Conservation (phyloP, 2,113 vertebrate genomes). For the Microtus pennsylvanicus region DNA sequence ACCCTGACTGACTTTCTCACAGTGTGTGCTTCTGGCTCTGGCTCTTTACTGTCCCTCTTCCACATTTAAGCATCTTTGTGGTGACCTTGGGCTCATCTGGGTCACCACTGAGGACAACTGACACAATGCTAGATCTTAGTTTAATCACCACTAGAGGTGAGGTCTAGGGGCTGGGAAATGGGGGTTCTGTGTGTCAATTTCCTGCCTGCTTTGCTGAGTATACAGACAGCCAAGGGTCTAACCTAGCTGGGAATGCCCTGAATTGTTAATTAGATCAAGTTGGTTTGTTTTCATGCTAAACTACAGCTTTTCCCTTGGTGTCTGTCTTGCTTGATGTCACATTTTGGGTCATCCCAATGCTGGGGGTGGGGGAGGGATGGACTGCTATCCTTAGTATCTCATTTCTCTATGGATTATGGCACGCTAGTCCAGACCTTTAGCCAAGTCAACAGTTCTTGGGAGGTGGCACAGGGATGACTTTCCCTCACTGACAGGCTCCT, state of each 20-base stretch:
- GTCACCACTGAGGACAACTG: background rate
- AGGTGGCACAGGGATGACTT: accelerated
- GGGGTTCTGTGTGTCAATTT: background rate
- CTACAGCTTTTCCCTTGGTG: background rate
- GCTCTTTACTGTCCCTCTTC: background rate
- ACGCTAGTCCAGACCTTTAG: background rate
- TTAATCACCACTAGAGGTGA: background rate
- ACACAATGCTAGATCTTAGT: background rate
- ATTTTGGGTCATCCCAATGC: background rate
- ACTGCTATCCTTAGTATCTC: background rate
- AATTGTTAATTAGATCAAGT: background rate
- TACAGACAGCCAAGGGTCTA: background rate
- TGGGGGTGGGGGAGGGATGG: too few species aligned
- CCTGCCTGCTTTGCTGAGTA: background rate
- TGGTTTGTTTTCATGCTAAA: background rate
- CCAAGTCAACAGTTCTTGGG: background rate
- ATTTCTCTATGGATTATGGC: background rate
- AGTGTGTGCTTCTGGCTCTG: too few species aligned
- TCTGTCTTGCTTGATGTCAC: background rate
- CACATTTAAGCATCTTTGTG: background rate
- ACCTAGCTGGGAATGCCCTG: background rate
- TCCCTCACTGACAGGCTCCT: accelerated
- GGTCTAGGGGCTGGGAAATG: background rate
- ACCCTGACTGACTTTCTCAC: accelerated
- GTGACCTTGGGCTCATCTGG: background rate